phyloP scores from a whole-genome alignment of 2,797 vertebrate genomes.

The Emydoidea blandingii region DNA sequence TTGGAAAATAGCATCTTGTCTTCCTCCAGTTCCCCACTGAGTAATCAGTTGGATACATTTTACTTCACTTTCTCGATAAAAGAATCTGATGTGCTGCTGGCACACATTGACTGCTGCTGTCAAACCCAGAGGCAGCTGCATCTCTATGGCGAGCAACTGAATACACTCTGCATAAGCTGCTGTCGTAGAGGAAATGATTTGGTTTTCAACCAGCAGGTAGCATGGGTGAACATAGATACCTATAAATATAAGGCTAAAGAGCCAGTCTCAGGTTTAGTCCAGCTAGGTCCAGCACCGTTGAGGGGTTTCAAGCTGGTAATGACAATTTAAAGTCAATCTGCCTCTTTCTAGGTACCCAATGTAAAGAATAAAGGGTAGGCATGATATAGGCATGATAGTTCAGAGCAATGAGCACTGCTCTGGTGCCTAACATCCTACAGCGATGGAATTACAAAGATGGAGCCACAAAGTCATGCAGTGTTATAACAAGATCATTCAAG shows the following conservation, averaged over 20 bases:
- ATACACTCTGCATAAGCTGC: no score
- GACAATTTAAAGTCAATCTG: neutral
- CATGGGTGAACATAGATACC: neutral
- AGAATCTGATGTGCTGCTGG: conserved; percentile 47
- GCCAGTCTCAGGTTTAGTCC: neutral
- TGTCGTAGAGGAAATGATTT: neutral
- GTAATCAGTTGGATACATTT: conserved; percentile 27
- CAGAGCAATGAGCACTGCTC: accelerated
- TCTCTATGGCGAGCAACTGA: conserved; percentile 22
- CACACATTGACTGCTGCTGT: accelerated
- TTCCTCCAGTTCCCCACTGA: conserved; percentile 1
- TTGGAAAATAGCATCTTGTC: neutral
- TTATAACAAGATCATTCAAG: neutral
- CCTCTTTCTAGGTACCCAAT: neutral
- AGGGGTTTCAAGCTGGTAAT: neutral
- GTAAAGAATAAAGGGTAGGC: neutral
- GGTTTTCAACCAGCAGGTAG: neutral
- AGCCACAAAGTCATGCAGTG: neutral
- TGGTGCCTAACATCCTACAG: neutral
- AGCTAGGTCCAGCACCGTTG: neutral
- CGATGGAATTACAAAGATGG: neutral
- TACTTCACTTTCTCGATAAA: conserved; percentile 43
- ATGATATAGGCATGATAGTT: neutral
- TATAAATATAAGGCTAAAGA: neutral
- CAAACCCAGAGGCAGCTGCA: neutral